These are phyloP conservation scores for Mylabris sibirica DNA, from an alignment of 2,888 invertebrate species.

Conservation along the genomic window DNA sequence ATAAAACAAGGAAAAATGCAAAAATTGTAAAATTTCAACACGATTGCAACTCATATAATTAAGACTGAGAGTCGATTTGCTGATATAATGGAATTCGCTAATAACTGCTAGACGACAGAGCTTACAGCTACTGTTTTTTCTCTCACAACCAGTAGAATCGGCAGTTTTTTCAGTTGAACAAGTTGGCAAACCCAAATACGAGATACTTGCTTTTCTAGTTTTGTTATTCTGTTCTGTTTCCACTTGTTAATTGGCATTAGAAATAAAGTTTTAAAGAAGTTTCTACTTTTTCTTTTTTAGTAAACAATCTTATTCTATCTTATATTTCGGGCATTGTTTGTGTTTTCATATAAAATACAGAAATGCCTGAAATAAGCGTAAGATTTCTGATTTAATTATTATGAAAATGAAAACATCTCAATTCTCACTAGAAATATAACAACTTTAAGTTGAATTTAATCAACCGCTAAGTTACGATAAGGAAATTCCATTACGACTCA, in stretches of 20 bases:
- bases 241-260: conserved; percentile 7
- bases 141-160: background rate
- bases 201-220: background rate
- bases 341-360: background rate
- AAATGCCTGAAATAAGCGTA: background rate
- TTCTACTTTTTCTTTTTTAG: background rate
- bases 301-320: background rate
- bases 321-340: background rate
- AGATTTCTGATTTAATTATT: background rate
- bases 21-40: conserved; percentile 1
- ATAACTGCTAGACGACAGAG: conserved; percentile 3
- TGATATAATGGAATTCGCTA: conserved; percentile 5
- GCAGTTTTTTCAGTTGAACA: conserved; percentile 7
- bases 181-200: conserved; percentile 6
- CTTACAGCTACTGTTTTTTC: background rate
- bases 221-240: conserved; percentile 8
- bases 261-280: background rate
- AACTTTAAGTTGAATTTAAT: conserved; percentile 39
- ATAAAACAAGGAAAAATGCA: background rate
- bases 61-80: conserved; percentile 3
- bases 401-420: background rate
- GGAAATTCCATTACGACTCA: conserved; percentile 54
- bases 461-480: conserved; percentile 41
- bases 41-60: background rate
- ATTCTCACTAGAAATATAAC: conserved; percentile 28